Evolutionary conservation across 2,797 vertebrate genomes (phyloP).

Genomic region (Taenioides sp.): DNA sequence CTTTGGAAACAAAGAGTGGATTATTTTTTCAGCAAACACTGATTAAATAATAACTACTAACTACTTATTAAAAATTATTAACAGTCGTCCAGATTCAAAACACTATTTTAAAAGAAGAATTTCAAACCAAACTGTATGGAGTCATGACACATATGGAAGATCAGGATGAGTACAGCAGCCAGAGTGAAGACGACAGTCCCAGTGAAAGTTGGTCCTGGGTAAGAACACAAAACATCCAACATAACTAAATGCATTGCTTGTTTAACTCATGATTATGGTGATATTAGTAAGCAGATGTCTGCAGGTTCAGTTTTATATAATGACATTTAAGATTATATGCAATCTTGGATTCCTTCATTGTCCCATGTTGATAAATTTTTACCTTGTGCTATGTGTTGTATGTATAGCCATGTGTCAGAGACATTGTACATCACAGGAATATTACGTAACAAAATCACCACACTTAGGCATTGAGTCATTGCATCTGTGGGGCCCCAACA

Average conservation of each 20-base stretch:
- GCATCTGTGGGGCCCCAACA: constrained; percentile 11
- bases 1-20: not conserved
- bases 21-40: not conserved
- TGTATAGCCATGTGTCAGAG: constrained; percentile 26
- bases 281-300: not conserved
- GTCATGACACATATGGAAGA: constrained; percentile 34
- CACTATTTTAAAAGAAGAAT: constrained; percentile 1
- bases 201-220: constrained; percentile 75
- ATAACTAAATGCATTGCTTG: not conserved
- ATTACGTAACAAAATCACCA: constrained; percentile 41
- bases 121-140: constrained; percentile 13
- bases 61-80: not conserved
- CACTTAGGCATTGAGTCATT: not conserved
- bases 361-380: not conserved
- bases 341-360: not conserved
- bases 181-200: constrained; percentile 44
- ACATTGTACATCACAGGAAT: constrained; percentile 23
- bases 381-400: not conserved
- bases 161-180: constrained; percentile 20
- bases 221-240: constrained; percentile 42
- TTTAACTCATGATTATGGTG: too few species aligned
- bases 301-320: not conserved
- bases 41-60: not conserved
- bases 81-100: not conserved
- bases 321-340: not conserved